phyloP scores from a whole-genome alignment of 2,888 invertebrate genomes.

The Lasioglossum figueresi region DNA sequence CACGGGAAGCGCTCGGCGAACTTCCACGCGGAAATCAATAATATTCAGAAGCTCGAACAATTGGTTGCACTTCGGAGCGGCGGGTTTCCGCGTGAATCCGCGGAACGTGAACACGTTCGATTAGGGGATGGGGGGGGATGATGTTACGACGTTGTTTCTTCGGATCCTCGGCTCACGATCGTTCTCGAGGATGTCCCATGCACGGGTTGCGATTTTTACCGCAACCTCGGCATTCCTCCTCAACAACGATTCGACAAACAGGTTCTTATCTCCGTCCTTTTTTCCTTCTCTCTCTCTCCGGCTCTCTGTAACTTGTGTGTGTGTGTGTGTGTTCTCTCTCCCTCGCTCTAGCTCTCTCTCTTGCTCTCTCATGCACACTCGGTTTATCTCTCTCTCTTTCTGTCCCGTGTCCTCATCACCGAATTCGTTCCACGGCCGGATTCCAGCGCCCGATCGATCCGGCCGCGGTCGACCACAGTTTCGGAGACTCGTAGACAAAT shows the following conservation, averaged over 20 bases:
- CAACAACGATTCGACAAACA: constrained; percentile 59
- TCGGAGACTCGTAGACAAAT: not conserved
- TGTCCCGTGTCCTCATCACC: not conserved
- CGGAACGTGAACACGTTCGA: not conserved
- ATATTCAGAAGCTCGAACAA: constrained; percentile 17
- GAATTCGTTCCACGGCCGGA: constrained; percentile 16
- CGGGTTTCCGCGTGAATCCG: constrained; percentile 16
- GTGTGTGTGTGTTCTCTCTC: too few species aligned
- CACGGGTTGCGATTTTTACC: constrained; percentile 14
- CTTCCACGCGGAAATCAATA: constrained; percentile 26
- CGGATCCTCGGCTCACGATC: not conserved
- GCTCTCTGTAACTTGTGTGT: not conserved
- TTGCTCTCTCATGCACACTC: constrained; percentile 2
- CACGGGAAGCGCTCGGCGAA: constrained; percentile 5
- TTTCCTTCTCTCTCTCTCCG: constrained; percentile 2
- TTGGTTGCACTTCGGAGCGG: not conserved
- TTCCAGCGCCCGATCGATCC: constrained; percentile 36
- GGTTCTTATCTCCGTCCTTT: constrained; percentile 47
- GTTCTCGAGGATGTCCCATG: constrained; percentile 9
- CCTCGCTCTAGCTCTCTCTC: too few species aligned
- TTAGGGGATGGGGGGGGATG: not conserved
- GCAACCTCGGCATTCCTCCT: constrained; percentile 28
- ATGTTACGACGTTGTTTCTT: not conserved
- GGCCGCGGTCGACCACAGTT: not conserved
- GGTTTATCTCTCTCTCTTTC: not conserved